Evolutionary conservation across 2,888 invertebrate genomes (phyloP), one percentile per base, ranked within the genome.

Genomic region (Xestia sexstrigata): DNA sequence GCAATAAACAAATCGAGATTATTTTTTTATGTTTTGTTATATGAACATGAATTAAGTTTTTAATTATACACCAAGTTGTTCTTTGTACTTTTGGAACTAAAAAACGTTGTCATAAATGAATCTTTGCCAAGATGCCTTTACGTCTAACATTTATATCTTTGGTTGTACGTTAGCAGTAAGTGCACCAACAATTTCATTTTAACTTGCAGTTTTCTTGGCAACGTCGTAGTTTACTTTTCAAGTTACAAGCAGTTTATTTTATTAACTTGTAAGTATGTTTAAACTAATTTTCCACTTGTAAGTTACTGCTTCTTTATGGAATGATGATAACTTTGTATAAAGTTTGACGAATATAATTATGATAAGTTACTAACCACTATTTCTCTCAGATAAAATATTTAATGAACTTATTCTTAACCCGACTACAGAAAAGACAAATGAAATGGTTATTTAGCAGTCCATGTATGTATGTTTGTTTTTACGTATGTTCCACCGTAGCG

Each of bases 191-290:
- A 72, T 58, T 75, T 52, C 6, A 62, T 63, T 73, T 60, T 35
- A 79, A 75, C 35, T 75, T 35, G 52, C 6, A 70, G 55, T 84
- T 65, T 66, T 70, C 65, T 80, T 74, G 73, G 76, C 76, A 70
- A n/a, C 39, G 26, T 17, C 42, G 13, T 26, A 55, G 67, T 80
- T 58, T 55, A 73, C 49, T 45, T 62, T 63, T 60, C 42, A 63
- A 69, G 47, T 65, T 55, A 67, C 52, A 45, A 67, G 35, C 17
- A 80, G 26, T 66, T 73, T 78, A 55, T 71, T 70, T 76, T 23
- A 60, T 35, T 70, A 67, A 30, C 55, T 70, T 70, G 26, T 42
- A 63, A 60, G 49, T 52, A 65, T 58, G 15, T 75, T 58, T 58
- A n/a, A 79, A 55, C 39, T 49, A 58, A 69, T 75, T 69, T 69